A percentile compares a stretch with the other conserved stretches of the same genome.
Evolutionary conservation across 2,113 vertebrate species (phyloP).

Genomic region (Typhlomys cinereus): DNA sequence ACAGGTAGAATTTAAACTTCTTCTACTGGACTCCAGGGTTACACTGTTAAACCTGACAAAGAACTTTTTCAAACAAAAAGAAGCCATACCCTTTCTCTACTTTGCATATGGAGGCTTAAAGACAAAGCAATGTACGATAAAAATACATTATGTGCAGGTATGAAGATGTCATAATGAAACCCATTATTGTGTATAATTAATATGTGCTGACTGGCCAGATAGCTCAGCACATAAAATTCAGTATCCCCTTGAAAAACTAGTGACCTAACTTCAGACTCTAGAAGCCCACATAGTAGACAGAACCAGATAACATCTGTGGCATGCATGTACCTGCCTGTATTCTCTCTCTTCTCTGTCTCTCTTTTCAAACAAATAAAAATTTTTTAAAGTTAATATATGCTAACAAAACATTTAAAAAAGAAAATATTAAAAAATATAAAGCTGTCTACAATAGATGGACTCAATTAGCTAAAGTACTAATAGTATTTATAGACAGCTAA

Average conservation of each 20-base stretch:
- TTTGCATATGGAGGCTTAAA: slow-evolving; percentile 31
- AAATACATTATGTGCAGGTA: not conserved
- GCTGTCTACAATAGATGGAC: not conserved
- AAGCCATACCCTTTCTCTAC: not conserved
- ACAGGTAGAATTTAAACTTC: slow-evolving; percentile 20
- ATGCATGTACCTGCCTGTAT: too few species aligned
- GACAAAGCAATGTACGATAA: not conserved
- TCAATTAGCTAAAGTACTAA: not conserved
- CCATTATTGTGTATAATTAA: not conserved
- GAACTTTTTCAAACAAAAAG: not conserved
- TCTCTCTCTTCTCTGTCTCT: too few species aligned
- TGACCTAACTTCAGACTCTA: too few species aligned
- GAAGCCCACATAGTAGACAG: too few species aligned
- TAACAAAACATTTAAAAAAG: not conserved
- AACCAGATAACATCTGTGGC: too few species aligned
- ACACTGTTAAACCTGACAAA: not conserved
- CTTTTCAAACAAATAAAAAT: too few species aligned
- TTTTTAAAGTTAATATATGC: too few species aligned
- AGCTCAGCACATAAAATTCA: too few species aligned
- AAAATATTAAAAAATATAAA: not conserved
- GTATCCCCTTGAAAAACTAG: too few species aligned
- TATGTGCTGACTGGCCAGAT: not conserved
- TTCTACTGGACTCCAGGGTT: not conserved
- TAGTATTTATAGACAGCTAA: not conserved
- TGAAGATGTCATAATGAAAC: not conserved